phyloP scores from a whole-genome alignment of 2,888 invertebrate species.

The Athalia cordata region DNA sequence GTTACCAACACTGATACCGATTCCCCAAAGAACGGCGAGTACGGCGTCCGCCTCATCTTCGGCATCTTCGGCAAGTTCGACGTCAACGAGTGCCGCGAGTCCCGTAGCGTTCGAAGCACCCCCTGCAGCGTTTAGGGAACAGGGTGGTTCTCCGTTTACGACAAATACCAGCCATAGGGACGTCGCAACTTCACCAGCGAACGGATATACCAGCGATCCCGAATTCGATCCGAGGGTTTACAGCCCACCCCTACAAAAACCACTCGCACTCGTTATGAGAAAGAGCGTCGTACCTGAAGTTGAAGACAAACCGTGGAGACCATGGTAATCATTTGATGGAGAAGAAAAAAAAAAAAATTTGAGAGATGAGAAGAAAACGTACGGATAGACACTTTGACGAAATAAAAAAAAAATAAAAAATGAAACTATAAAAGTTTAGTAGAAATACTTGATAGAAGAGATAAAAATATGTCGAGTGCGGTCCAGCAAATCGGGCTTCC shows the following conservation, averaged over 20 bases:
- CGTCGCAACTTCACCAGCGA: conserved; percentile 73
- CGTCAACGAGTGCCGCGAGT: conserved; percentile 74
- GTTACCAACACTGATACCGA: conserved; percentile 83
- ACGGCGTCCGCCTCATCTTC: conserved; percentile 83
- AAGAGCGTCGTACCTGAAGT: conserved; percentile 76
- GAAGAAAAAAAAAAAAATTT: background rate
- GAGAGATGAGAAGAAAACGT: background rate
- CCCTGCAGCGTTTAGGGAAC: conserved; percentile 75
- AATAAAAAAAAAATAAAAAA: no score
- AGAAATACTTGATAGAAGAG: no score
- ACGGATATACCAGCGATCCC: conserved; percentile 70
- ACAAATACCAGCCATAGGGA: conserved; percentile 73
- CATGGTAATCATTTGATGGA: conserved; percentile 77
- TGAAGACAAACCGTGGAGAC: conserved; percentile 88
- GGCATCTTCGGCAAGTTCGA: conserved; percentile 72
- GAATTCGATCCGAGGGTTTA: conserved; percentile 70
- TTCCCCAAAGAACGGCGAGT: conserved; percentile 84
- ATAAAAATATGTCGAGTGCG: no score
- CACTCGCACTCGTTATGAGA: conserved; percentile 84
- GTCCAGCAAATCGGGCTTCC: background rate
- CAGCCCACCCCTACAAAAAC: conserved; percentile 75
- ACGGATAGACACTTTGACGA: no score
- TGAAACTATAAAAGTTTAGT: no score
- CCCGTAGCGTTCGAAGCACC: conserved; percentile 74
- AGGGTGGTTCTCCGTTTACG: conserved; percentile 66